Evolutionary conservation across 2,113 vertebrate species (phyloP).

Genomic region (Hemiprocne comata): DNA sequence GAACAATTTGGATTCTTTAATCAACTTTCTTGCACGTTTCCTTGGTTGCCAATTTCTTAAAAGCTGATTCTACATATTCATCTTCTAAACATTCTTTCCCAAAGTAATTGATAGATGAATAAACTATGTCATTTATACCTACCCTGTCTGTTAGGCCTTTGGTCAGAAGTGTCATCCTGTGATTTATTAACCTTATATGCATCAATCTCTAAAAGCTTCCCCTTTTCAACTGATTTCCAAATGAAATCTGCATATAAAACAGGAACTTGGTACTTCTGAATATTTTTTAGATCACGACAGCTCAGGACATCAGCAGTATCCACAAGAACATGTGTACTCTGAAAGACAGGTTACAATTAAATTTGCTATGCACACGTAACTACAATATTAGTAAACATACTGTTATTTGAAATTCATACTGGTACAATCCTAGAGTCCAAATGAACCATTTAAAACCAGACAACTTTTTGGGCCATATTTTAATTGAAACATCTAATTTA

Average conservation of each 20-base stretch:
- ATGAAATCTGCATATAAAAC: slow-evolving; percentile 79
- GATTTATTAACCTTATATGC: neutral
- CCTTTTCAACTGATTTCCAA: slow-evolving; percentile 75
- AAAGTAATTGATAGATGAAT: neutral
- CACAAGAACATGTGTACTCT: slow-evolving; percentile 84
- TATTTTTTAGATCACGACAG: slow-evolving; percentile 67
- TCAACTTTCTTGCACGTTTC: neutral
- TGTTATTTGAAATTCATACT: neutral
- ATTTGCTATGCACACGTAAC: neutral
- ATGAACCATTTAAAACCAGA: neutral
- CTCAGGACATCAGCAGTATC: slow-evolving; percentile 73
- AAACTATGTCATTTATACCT: neutral
- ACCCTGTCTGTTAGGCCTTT: neutral
- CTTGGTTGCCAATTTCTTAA: neutral
- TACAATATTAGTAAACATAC: neutral
- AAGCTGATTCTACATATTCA: neutral
- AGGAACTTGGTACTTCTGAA: slow-evolving; percentile 73
- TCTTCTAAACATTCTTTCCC: neutral
- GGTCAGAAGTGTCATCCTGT: neutral
- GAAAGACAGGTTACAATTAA: slow-evolving; percentile 11
- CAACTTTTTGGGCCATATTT: neutral
- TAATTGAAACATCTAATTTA: neutral
- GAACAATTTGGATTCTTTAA: neutral
- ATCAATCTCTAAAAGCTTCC: slow-evolving; percentile 64
- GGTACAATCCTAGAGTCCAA: neutral